These are phyloP conservation scores for Camponotus pennsylvanicus DNA, from an alignment of 1,140 invertebrate genomes.

Conservation along the genomic window DNA sequence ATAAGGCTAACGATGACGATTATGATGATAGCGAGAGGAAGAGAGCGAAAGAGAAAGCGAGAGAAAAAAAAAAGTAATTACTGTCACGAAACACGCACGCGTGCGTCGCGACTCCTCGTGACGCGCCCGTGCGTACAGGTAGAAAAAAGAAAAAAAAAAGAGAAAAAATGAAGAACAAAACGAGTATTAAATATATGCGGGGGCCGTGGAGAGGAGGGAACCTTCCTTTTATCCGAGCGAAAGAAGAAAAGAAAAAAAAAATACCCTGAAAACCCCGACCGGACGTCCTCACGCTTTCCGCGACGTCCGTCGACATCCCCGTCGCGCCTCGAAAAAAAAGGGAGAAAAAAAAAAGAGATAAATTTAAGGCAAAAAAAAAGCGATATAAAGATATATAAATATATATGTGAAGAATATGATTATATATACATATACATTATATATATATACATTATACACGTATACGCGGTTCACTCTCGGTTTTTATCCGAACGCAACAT, in stretches of 20 bases:
- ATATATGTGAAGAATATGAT: slow-evolving; percentile 55
- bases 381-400: slow-evolving; percentile 66
- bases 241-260: slow-evolving; percentile 14
- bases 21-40: slow-evolving; percentile 51
- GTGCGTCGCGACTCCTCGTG: slow-evolving; percentile 65
- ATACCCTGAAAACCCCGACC: slow-evolving; percentile 1
- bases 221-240: slow-evolving; percentile 79
- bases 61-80: slow-evolving; percentile 73
- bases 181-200: slow-evolving; percentile 86
- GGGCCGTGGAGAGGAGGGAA: slow-evolving; percentile 85
- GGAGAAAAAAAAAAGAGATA: slow-evolving; percentile 60
- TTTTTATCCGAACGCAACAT: slow-evolving; percentile 64
- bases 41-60: slow-evolving; percentile 28
- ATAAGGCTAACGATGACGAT: neutral
- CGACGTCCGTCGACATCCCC: slow-evolving; percentile 60
- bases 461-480: slow-evolving; percentile 65
- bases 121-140: slow-evolving; percentile 71
- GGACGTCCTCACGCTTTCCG: slow-evolving; percentile 28
- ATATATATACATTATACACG: slow-evolving; percentile 64
- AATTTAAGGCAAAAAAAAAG: slow-evolving; percentile 68
- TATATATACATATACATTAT: slow-evolving; percentile 60
- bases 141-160: slow-evolving; percentile 64
- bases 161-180: slow-evolving; percentile 77
- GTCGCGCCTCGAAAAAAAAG: slow-evolving; percentile 36
- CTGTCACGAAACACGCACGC: slow-evolving; percentile 74